Percentiles rank a stretch among this genome's conserved stretches.
These are phyloP conservation scores for Characodon lateralis DNA, from an alignment of 2,797 vertebrate species.

Conservation along the genomic window DNA sequence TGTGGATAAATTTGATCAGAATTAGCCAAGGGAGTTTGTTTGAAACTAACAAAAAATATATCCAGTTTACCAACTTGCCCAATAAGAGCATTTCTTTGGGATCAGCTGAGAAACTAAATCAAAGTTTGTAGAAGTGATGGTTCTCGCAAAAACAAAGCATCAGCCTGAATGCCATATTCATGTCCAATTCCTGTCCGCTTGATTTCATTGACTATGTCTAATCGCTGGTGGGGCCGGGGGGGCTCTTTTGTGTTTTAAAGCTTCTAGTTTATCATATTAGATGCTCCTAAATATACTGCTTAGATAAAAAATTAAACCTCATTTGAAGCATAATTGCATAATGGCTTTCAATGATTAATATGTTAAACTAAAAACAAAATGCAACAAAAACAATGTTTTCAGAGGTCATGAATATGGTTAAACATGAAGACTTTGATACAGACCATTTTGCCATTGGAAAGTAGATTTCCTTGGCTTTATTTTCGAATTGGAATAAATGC, in stretches of 20 bases:
- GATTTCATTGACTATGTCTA: background rate
- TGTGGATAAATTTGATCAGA: conserved; percentile 25
- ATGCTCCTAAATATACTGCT: background rate
- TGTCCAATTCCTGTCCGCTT: conserved; percentile 25
- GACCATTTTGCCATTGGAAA: background rate
- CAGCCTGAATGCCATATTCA: background rate
- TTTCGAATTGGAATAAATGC: background rate
- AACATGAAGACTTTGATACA: background rate
- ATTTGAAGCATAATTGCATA: background rate
- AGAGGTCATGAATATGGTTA: background rate
- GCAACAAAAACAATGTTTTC: background rate
- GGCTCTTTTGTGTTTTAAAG: background rate
- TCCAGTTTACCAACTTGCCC: conserved; percentile 20
- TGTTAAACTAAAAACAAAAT: background rate
- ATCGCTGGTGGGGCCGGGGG: background rate
- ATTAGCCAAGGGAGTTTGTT: conserved; percentile 19
- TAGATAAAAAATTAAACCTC: background rate
- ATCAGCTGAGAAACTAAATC: conserved; percentile 1
- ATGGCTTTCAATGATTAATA: background rate
- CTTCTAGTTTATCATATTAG: background rate
- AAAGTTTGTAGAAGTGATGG: conserved; percentile 13
- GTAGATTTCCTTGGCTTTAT: background rate
- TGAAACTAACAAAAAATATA: conserved; percentile 11
- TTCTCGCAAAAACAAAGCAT: conserved; percentile 30
- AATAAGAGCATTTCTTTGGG: conserved; percentile 7